A percentile compares a stretch with the other conserved stretches of the same genome.
phyloP scores from a whole-genome alignment of 2,113 vertebrate genomes.

The Hirundichthys speculiger region DNA sequence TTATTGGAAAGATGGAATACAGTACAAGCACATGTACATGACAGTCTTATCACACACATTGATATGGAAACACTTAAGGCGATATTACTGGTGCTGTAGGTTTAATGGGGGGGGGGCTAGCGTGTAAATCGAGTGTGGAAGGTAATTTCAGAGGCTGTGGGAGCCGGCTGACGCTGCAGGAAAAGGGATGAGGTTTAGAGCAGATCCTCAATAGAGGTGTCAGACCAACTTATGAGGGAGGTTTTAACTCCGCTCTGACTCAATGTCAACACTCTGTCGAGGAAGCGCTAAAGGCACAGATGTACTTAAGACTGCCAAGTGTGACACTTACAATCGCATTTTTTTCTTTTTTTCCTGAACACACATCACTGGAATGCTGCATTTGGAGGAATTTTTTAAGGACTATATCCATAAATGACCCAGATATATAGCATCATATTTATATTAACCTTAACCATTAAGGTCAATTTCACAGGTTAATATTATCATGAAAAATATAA shows the following conservation, averaged over 20 bases:
- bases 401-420: neutral
- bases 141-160: constrained; percentile 51
- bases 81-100: constrained; percentile 31
- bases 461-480: neutral
- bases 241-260: constrained; percentile 61
- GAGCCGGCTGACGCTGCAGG: constrained; percentile 61
- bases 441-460: neutral
- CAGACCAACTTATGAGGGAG: constrained; percentile 56
- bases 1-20: neutral
- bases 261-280: constrained; percentile 38
- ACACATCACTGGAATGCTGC: neutral
- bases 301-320: constrained; percentile 40
- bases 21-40: too few species aligned
- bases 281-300: constrained; percentile 46
- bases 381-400: neutral
- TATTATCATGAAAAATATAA: neutral
- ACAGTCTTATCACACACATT: constrained; percentile 24
- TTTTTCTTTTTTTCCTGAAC: neutral
- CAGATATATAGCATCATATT: neutral
- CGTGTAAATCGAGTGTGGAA: constrained; percentile 42
- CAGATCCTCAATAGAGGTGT: constrained; percentile 62
- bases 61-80: constrained; percentile 32
- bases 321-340: constrained; percentile 31
- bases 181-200: constrained; percentile 64
- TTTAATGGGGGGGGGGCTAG: constrained; percentile 54